phyloP scores from a whole-genome alignment of 2,797 vertebrate genomes.

The Peromyscus attwateri region DNA sequence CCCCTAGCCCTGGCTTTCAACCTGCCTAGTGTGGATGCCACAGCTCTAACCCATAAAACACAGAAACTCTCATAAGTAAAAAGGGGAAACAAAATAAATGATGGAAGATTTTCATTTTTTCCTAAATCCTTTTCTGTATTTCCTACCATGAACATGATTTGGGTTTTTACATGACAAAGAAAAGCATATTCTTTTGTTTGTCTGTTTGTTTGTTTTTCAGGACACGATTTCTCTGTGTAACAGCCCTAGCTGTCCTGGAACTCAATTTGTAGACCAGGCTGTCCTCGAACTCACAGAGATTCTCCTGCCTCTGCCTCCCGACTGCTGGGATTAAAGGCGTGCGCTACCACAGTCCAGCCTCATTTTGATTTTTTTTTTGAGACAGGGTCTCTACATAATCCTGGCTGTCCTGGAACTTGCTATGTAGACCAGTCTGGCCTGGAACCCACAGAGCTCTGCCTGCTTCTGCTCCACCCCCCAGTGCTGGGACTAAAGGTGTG shows the following conservation, averaged over 20 bases:
- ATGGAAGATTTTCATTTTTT: background rate
- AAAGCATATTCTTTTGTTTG: background rate
- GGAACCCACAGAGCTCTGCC: too few species aligned
- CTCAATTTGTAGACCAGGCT: background rate
- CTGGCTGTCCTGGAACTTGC: background rate
- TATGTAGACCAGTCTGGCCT: too few species aligned
- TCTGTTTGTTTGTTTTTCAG: background rate
- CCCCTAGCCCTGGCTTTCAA: background rate
- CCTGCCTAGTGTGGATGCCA: background rate
- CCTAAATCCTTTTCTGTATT: background rate
- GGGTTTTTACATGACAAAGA: background rate
- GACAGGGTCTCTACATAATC: too few species aligned
- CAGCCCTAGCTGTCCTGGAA: background rate
- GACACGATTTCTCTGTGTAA: too few species aligned
- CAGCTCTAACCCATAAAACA: conserved; percentile 4
- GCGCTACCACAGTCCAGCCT: background rate
- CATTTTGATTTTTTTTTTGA: too few species aligned
- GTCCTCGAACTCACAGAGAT: background rate
- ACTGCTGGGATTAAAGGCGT: too few species aligned
- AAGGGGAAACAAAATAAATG: background rate
- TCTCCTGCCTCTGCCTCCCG: background rate
- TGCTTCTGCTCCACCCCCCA: too few species aligned
- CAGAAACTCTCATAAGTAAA: background rate
- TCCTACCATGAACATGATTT: background rate
- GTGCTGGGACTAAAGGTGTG: too few species aligned